These are phyloP conservation scores for Zelostemma sp. DNA, from an alignment of 1,140 invertebrate genomes.

Conservation along the genomic window DNA sequence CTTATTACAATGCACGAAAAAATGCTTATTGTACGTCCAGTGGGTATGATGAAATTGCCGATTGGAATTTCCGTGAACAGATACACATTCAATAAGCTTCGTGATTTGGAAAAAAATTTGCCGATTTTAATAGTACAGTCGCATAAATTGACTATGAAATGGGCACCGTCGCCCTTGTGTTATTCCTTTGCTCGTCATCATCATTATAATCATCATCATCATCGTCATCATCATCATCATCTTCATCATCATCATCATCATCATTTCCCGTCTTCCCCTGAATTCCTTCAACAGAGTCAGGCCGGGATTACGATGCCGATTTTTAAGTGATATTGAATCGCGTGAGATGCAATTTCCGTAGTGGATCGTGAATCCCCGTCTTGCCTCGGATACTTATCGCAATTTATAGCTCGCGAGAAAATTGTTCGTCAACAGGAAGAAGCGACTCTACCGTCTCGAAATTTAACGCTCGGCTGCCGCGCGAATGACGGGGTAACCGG, in stretches of 20 bases:
- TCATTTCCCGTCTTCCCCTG: background rate
- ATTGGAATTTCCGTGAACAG: too few species aligned
- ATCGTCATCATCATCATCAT: constrained; percentile 15
- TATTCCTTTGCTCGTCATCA: constrained; percentile 1
- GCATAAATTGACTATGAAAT: constrained; percentile 1
- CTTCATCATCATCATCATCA: constrained; percentile 14
- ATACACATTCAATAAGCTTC: too few species aligned
- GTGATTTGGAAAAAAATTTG: too few species aligned
- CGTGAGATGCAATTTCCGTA: constrained; percentile 35
- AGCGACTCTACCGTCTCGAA: constrained; percentile 18
- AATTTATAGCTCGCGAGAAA: constrained; percentile 41
- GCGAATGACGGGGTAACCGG: constrained; percentile 43
- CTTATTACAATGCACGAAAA: too few species aligned
- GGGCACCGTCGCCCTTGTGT: background rate
- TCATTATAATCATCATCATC: constrained; percentile 13
- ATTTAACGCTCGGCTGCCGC: constrained; percentile 45
- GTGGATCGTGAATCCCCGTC: constrained; percentile 18
- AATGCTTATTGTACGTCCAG: too few species aligned
- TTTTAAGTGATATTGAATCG: constrained; percentile 38
- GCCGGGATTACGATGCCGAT: constrained; percentile 19
- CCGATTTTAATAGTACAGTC: constrained; percentile 13
- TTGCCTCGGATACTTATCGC: constrained; percentile 31
- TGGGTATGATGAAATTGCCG: too few species aligned
- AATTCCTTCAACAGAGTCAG: constrained; percentile 4
- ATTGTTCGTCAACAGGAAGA: constrained; percentile 41